Evolutionary conservation across 2,113 vertebrate genomes (phyloP), one percentile per base, ranked within the genome.

Genomic region (Tenebrosternarchus preto): DNA sequence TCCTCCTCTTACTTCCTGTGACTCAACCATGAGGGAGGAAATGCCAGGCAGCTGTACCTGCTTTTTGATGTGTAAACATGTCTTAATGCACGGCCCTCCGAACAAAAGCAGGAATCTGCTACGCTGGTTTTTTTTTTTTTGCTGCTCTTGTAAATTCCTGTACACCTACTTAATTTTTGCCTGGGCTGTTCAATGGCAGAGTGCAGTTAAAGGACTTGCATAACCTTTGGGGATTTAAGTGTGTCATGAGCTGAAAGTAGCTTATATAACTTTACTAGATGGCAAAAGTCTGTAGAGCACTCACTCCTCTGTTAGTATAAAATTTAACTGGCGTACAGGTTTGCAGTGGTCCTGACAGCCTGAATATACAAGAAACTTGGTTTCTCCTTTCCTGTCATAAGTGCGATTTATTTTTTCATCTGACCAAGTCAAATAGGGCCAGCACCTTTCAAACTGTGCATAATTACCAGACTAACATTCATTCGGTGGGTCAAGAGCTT

Each of bases 101-200:
- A 91, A 93, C 92, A 93, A 94, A 93, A 87, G 87, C 90, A 92
- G 92, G 92, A 93, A 93, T 93, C 86, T 76, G 83, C 53, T 80
- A 70, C 80, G 68, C 67, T 91, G 87, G 89, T 93, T 92, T 90
- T 55, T 86, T 91, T 87, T 90, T 92, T 91, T 90, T 60, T 88
- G 86, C 80, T 11, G 66, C 72, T 88, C 90, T 90, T 89, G 86
- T 92, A 91, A 92, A 93, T 93, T 92, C 91, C 90, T 90, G 85
- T 82, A 86, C 90, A 88, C 86, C 87, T 86, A 88, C 89, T 92
- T 91, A 86, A 92, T 92, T 91, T n/a, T 90, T 86, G 88, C 64
- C 31, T 88, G 83, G 85, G 80, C 88, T 78, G 73, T 90, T 90
- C 87, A 86, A 80, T 86, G 84, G 85, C 81, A 90, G 89, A 90